Base-by-base conservation (phyloP, 2,797 vertebrate genomes). In the Labeo calbasu region DNA sequence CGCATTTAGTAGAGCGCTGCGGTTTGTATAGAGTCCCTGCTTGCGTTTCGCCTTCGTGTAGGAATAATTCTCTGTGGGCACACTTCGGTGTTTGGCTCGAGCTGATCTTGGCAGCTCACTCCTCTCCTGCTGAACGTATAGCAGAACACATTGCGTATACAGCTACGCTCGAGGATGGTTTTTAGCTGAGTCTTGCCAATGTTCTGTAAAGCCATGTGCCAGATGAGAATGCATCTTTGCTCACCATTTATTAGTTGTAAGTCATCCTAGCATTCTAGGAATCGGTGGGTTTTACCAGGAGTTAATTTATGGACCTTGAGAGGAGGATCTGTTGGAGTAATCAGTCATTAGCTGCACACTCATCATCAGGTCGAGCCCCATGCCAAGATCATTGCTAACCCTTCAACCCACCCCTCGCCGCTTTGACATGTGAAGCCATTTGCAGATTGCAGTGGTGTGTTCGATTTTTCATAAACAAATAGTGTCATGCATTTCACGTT, bases 251-350 rank as follows among this genome's bases (percentile, higher is more conserved):
- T 92, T 91, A 89, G 88, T 89, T 89, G 91, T 91, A 85, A 90
- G 80, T 90, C 87, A 88, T 92, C 91, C 92, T 88, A 88, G 88
- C 87, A 89, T 92, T 92, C 92, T 89, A 89, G 89, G 90, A 88
- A 86, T 91, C 50, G 15, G 71, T 85, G 13, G 69, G 50, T 46
- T 85, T 89, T 85, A 81, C 63, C 51, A 72, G 72, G 61, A 86
- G 81, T 87, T 87, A 86, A 85, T 81, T 87, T 88, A 81, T 77
- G 79, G 77, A n/a, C 84, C 75, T 75, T 73, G 82, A 88, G 71
- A 36, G 83, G 72, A 71, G 61, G 66, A 89, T 92, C 86, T 87
- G 92, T 88, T 88, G 25, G 83, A 91, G 90, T 91, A 85, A 91
- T 92, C 91, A 87, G 51, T 91, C 91, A 89, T 78, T 82, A 88